Percentiles rank a stretch among this genome's conserved stretches.
These are phyloP conservation scores for Bradypodion pumilum DNA, from an alignment of 2,797 vertebrate species.

Conservation along the genomic window DNA sequence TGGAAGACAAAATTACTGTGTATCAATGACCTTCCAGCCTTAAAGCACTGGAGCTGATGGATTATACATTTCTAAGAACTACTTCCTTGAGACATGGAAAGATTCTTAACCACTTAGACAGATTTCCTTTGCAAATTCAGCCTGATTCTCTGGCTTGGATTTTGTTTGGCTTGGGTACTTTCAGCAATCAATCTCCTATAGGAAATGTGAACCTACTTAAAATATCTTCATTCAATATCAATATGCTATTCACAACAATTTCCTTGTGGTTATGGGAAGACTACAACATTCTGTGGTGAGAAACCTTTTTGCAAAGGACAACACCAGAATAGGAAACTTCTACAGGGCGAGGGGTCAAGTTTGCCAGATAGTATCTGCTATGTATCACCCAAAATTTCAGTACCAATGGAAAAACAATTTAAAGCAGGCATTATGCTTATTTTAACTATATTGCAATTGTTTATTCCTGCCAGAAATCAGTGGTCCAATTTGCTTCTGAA, in stretches of 20 bases:
- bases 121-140: background rate
- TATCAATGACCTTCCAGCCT: background rate
- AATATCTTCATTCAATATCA: background rate
- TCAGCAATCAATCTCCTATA: background rate
- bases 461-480: too few species aligned
- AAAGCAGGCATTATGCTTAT: too few species aligned
- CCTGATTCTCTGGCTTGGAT: conserved; percentile 3
- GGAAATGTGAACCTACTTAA: background rate
- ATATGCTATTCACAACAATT: too few species aligned
- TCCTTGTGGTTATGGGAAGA: background rate
- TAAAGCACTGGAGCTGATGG: background rate
- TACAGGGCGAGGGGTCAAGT: too few species aligned
- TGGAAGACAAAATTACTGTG: background rate
- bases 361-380: too few species aligned
- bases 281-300: background rate
- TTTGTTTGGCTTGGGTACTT: background rate
- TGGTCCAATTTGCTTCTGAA: too few species aligned
- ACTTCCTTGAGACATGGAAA: background rate
- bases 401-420: too few species aligned
- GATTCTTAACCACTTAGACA: background rate
- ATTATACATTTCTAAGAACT: background rate
- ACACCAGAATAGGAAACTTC: background rate
- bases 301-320: background rate
- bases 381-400: too few species aligned
- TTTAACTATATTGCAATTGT: too few species aligned